Percentiles rank a stretch among this genome's conserved stretches.
phyloP scores from a whole-genome alignment of 1,140 invertebrate genomes.

The Saccostrea cuccullata region DNA sequence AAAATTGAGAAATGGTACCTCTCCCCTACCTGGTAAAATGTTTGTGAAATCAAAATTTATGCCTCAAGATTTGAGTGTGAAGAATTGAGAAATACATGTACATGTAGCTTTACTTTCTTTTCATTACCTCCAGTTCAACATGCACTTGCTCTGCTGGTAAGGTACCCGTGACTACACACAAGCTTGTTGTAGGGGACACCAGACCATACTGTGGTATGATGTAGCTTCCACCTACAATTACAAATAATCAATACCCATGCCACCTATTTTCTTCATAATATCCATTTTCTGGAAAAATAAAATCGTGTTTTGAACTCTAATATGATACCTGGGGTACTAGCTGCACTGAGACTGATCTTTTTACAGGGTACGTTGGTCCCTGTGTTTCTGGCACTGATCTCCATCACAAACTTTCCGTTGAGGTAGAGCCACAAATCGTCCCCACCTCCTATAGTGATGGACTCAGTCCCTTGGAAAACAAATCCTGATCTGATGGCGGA shows the following conservation, averaged over 20 bases:
- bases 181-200: constrained; percentile 39
- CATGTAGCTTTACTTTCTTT: background rate
- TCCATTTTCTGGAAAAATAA: too few relatives aligned
- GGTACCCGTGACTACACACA: constrained; percentile 42
- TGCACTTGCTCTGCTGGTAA: constrained; percentile 45
- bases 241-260: background rate
- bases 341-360: constrained; percentile 59
- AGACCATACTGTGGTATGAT: constrained; percentile 54
- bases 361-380: constrained; percentile 57
- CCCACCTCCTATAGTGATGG: constrained; percentile 61
- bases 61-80: background rate
- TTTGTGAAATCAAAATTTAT: background rate
- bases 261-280: too few relatives aligned
- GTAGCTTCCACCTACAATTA: constrained; percentile 51
- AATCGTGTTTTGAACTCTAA: too few relatives aligned
- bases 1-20: constrained; percentile 64
- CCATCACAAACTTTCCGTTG: constrained; percentile 60
- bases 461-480: constrained; percentile 61
- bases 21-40: constrained; percentile 57
- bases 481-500: constrained; percentile 60
- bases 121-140: constrained; percentile 58
- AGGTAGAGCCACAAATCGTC: constrained; percentile 68
- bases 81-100: background rate
- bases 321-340: constrained; percentile 48
- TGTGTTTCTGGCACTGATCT: constrained; percentile 47